phyloP scores from a whole-genome alignment of 2,888 invertebrate genomes.

The Rambutsinella grinnellia region DNA sequence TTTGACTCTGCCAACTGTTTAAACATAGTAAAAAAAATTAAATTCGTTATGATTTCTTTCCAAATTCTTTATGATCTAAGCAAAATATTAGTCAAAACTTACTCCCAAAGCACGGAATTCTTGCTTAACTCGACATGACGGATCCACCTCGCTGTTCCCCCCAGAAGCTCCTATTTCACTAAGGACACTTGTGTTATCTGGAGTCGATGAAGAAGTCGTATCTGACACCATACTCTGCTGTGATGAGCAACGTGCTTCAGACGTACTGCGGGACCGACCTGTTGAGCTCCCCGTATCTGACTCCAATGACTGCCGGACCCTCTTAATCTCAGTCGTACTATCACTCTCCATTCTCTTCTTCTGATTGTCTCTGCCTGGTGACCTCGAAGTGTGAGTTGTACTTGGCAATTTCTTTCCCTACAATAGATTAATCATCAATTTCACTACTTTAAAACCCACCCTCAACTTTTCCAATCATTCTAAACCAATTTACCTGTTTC shows the following conservation, averaged over 20 bases:
- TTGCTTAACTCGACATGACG: slow-evolving; percentile 25
- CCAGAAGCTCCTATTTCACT: slow-evolving; percentile 12
- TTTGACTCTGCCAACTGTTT: slow-evolving; percentile 4
- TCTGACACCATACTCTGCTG: slow-evolving; percentile 27
- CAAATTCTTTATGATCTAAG: no score
- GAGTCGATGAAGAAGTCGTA: background rate
- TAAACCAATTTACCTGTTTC: slow-evolving; percentile 19
- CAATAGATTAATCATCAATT: background rate
- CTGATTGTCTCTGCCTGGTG: no score
- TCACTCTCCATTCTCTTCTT: no score
- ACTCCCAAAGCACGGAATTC: slow-evolving; percentile 43
- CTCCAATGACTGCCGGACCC: slow-evolving; percentile 4
- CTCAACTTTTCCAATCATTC: no score
- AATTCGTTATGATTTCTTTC: no score
- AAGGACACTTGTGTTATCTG: background rate
- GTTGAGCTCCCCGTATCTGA: background rate
- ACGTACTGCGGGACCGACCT: slow-evolving; percentile 3
- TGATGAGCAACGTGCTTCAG: slow-evolving; percentile 10
- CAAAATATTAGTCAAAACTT: background rate
- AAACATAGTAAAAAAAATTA: background rate
- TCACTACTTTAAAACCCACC: background rate
- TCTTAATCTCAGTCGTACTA: background rate
- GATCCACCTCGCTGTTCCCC: background rate
- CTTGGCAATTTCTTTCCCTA: background rate
- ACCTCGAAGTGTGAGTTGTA: no score